Conservation (phyloP, 1,140 invertebrate species). For the Monochamus saltuarius region DNA sequence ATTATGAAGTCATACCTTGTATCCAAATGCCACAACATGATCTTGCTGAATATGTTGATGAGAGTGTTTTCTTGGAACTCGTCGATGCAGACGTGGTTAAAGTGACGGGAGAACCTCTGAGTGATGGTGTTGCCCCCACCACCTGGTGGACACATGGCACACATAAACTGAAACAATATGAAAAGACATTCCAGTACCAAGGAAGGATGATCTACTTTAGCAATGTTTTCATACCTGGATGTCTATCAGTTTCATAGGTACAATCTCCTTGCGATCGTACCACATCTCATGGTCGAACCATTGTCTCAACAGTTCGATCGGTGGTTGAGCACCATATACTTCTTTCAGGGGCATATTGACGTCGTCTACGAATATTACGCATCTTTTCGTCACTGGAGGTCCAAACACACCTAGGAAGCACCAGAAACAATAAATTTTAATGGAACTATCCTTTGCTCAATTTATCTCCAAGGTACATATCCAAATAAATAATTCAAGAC, state of each 20-base stretch:
- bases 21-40: slow-evolving; percentile 93
- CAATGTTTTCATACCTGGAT: slow-evolving; percentile 63
- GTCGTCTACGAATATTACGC: slow-evolving; percentile 92
- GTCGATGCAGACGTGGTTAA: slow-evolving; percentile 86
- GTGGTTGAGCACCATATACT: slow-evolving; percentile 87
- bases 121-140: slow-evolving; percentile 83
- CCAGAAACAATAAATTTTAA: background rate
- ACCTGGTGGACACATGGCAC: slow-evolving; percentile 84
- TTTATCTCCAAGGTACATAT: background rate
- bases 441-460: background rate
- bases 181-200: background rate
- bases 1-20: slow-evolving; percentile 62
- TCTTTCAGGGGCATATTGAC: slow-evolving; percentile 89
- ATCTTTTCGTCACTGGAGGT: slow-evolving; percentile 84
- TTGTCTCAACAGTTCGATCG: slow-evolving; percentile 87
- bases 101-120: slow-evolving; percentile 85
- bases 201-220: background rate
- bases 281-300: slow-evolving; percentile 88
- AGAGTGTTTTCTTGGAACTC: slow-evolving; percentile 87
- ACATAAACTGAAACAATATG: slow-evolving; percentile 64
- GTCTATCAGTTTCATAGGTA: slow-evolving; percentile 84
- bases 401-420: slow-evolving; percentile 79
- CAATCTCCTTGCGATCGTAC: slow-evolving; percentile 89
- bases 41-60: slow-evolving; percentile 84
- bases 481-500: too few relatives aligned